phyloP scores from a whole-genome alignment of 1,140 invertebrate species.

The Ooceraea biroi region DNA sequence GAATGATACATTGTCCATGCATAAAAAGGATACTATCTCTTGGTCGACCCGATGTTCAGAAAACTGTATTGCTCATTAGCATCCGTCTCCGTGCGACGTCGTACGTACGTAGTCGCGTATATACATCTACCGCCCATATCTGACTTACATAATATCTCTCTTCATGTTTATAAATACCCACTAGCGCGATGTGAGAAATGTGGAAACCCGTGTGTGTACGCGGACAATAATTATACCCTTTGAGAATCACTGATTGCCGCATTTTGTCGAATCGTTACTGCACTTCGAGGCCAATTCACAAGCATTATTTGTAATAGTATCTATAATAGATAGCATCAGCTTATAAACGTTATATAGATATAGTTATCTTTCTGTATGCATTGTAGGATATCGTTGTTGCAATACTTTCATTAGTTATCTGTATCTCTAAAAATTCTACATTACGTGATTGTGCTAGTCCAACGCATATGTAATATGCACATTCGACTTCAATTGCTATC shows the following conservation, averaged over 20 bases:
- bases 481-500: too few relatives aligned
- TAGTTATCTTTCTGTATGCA: neutral
- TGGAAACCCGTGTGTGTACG: constrained; percentile 31
- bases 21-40: constrained; percentile 22
- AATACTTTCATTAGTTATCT: neutral
- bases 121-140: constrained; percentile 22
- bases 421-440: neutral
- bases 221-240: constrained; percentile 28
- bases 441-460: neutral
- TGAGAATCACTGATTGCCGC: constrained; percentile 7
- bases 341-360: neutral
- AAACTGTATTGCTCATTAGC: constrained; percentile 51
- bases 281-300: constrained; percentile 1
- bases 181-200: constrained; percentile 6
- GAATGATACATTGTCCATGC: neutral
- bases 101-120: constrained; percentile 15
- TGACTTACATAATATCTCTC: constrained; percentile 54
- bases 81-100: constrained; percentile 28
- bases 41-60: constrained; percentile 37
- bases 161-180: constrained; percentile 55
- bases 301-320: constrained; percentile 5
- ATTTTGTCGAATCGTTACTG: constrained; percentile 28
- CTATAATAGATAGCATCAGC: neutral
- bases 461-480: too few relatives aligned
- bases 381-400: neutral